Conservation (phyloP, 64 coral and sea anemone genomes). For the Dendrophyllia cribrosa region DNA sequence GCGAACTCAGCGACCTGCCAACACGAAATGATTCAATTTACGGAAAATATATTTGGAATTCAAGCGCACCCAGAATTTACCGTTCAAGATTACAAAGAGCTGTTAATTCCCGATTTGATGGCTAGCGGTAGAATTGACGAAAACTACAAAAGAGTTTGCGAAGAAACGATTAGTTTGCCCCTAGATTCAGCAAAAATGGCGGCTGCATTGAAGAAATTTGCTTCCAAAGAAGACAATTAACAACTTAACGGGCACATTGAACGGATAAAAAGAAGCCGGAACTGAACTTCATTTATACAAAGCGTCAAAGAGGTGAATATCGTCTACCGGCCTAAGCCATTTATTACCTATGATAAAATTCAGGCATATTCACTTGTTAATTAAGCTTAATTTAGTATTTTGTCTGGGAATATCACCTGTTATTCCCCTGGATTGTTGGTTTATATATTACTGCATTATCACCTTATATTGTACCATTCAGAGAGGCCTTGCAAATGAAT, state of each 20-base stretch:
- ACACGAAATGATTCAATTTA: constrained; percentile 72
- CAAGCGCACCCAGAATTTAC: constrained; percentile 76
- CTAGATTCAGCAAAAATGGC: constrained; percentile 16
- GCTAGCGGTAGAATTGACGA: not conserved
- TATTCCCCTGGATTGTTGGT: too few relatives aligned
- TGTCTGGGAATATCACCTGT: too few relatives aligned
- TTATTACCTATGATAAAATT: too few relatives aligned
- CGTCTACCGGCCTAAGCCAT: too few relatives aligned
- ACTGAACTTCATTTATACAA: too few relatives aligned
- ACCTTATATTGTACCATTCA: too few relatives aligned
- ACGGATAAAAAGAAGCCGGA: too few relatives aligned
- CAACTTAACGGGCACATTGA: not conserved
- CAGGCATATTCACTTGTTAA: too few relatives aligned
- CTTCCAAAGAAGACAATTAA: not conserved
- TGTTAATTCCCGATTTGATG: constrained; percentile 21
- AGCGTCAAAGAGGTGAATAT: too few relatives aligned
- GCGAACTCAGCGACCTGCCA: constrained; percentile 78
- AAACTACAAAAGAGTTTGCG: constrained; percentile 14
- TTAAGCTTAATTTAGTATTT: too few relatives aligned
- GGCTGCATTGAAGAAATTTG: constrained; percentile 27
- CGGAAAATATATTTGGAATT: constrained; percentile 61
- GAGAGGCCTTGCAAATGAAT: too few relatives aligned
- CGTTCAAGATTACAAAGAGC: constrained; percentile 14
- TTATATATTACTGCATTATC: too few relatives aligned
- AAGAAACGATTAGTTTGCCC: constrained; percentile 6